Percentiles rank a stretch among this genome's conserved stretches.
Evolutionary conservation across 2,888 invertebrate species (phyloP).

Genomic region (Folsomia candida): DNA sequence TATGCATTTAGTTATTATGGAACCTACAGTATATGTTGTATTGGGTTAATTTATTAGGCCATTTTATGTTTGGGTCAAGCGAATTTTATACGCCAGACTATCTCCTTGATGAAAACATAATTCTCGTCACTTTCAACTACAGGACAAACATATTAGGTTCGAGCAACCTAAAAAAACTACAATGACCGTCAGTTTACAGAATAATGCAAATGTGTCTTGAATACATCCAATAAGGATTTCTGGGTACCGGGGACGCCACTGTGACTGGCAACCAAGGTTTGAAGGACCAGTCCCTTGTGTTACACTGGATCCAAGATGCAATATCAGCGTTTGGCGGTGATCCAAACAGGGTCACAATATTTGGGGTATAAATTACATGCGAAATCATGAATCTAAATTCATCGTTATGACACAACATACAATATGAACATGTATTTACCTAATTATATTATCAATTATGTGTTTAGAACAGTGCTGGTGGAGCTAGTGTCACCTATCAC

Average conservation of each 20-base stretch:
- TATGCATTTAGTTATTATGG: too few relatives aligned
- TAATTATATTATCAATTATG: not conserved
- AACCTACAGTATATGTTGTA: not conserved
- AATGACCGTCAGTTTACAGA: not conserved
- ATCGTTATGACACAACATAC: too few relatives aligned
- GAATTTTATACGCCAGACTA: constrained; percentile 36
- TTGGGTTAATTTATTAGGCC: constrained; percentile 2
- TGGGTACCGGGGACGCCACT: constrained; percentile 30
- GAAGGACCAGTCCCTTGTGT: constrained; percentile 33
- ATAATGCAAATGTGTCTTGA: too few relatives aligned
- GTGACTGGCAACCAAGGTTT: constrained; percentile 33
- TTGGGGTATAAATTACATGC: constrained; percentile 9
- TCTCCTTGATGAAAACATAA: constrained; percentile 34
- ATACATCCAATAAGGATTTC: constrained; percentile 30
- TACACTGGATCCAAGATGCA: constrained; percentile 29
- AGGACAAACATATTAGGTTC: constrained; percentile 28
- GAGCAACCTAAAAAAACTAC: not conserved
- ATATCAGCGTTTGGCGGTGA: constrained; percentile 36
- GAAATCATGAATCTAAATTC: not conserved
- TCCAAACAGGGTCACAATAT: constrained; percentile 23
- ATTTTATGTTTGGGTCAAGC: constrained; percentile 35
- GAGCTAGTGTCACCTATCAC: constrained; percentile 25
- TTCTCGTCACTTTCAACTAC: constrained; percentile 41
- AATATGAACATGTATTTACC: not conserved
- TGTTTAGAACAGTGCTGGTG: constrained; percentile 21